Conservation (phyloP, 2,113 vertebrate species). For the Leptocoma aspasia region DNA sequence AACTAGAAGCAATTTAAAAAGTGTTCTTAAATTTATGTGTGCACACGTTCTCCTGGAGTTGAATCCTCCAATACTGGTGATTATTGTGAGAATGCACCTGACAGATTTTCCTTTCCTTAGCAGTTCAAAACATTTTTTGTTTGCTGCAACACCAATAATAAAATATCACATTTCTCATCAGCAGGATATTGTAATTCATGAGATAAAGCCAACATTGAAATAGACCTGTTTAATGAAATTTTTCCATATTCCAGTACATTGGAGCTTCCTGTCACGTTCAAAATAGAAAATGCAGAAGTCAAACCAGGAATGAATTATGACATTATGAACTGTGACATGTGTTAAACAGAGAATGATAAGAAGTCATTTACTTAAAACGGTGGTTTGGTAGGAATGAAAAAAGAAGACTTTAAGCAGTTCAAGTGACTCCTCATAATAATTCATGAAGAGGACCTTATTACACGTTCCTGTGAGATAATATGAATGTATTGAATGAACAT, state of each 20-base stretch:
- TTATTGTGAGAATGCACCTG: neutral
- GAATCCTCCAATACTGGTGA: neutral
- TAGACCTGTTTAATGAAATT: slow-evolving; percentile 1
- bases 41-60: neutral
- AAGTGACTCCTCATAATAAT: neutral
- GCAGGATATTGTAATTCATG: slow-evolving; percentile 26
- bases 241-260: neutral
- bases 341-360: slow-evolving; percentile 26
- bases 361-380: neutral
- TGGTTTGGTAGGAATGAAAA: neutral
- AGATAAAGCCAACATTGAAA: slow-evolving; percentile 17
- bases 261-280: neutral
- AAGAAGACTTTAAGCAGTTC: neutral
- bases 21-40: neutral
- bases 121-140: neutral
- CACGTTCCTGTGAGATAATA: neutral
- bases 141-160: neutral
- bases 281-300: neutral
- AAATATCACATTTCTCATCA: neutral
- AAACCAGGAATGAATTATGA: neutral
- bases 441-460: neutral
- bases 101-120: neutral
- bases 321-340: neutral
- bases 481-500: neutral
- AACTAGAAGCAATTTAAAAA: neutral